Conservation (phyloP, 2,888 invertebrate species). For the Drosophila histrio region DNA sequence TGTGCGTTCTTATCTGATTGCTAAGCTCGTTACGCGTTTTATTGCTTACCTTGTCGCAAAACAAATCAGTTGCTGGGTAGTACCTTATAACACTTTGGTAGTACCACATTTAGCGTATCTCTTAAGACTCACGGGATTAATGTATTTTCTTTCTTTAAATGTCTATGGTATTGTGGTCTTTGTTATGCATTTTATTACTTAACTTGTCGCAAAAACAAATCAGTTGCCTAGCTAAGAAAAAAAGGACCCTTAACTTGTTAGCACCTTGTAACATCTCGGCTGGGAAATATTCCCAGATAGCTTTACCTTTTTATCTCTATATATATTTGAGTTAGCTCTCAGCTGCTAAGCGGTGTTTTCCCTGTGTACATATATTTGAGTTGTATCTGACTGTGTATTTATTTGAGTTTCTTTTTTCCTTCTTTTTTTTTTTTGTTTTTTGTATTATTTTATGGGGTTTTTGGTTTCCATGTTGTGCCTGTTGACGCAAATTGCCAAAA, state of each 20-base stretch:
- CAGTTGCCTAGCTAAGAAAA: conserved; percentile 38
- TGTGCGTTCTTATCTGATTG: too few relatives aligned
- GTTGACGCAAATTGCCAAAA: conserved; percentile 80
- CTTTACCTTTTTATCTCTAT: too few relatives aligned
- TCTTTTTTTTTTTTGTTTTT: not conserved
- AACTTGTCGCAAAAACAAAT: conserved; percentile 27
- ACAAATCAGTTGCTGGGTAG: conserved; percentile 25
- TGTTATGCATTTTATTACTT: not conserved
- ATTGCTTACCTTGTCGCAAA: not conserved
- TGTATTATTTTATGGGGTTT: conserved; percentile 24
- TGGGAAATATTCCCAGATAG: conserved; percentile 9
- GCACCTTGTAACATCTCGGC: conserved; percentile 5
- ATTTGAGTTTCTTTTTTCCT: not conserved
- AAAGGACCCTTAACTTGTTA: conserved; percentile 45
- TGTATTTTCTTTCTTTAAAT: not conserved
- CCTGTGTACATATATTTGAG: conserved; percentile 1
- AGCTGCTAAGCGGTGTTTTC: conserved; percentile 34
- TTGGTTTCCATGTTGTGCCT: conserved; percentile 59
- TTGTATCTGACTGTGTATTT: not conserved
- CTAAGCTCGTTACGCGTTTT: not conserved
- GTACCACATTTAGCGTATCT: not conserved
- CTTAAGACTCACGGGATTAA: not conserved
- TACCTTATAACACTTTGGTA: not conserved
- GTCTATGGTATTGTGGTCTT: conserved; percentile 7
- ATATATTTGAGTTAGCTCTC: conserved; percentile 46